Base-by-base conservation (phyloP, 1,140 invertebrate genomes). In the Drosophila tropicalis region DNA sequence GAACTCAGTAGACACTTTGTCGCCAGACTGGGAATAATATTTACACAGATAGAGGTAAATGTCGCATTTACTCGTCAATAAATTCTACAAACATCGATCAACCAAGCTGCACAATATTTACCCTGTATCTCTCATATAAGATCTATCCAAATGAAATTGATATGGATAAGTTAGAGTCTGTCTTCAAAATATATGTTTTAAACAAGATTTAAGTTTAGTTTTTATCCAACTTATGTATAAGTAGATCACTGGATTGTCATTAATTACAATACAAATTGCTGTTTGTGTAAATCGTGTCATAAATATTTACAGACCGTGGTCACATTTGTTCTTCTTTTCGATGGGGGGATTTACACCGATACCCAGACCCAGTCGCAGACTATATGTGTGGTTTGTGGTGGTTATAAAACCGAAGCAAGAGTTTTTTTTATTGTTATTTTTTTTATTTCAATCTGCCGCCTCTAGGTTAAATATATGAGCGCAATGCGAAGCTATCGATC, bases 401-500 rank as follows among this genome's bases (percentile, higher is more conserved):
- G 76, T 72, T 74, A 87, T 87, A 87, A 87, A 87, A 89, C 68
- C 65, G 44, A 51, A 51, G 44, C 44, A 51, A 56, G 66, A 87
- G 73, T 89, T 87, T 87, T 39, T 57, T 57, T 58, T 36, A 19
- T 36, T 58, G 17, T 58, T 17, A 6, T 17, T 39, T 12, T 57
- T 57, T 57, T 58, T 89, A 87, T 87, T 87, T 87, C 80, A 87
- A 87, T 87, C 84, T 87, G 84, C 84, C 84, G 84, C 84, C 84
- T 73, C 73, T 67, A 79, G 76, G 70, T 64, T 65, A 70, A 81
- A 75, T 89, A 84, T 83, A 89, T 79, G 80, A 61, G 63, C 63
- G 44, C 70, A 76, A 75, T 65, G 55, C 51, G 55, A 57, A 69
- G 72, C 67, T 70, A 85, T 86, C 82, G 83, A 83, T 87, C 79